These are phyloP conservation scores for human (Homo sapiens) DNA, from an alignment of 2,113 vertebrate species.

Conservation along the genomic window GRCh38 chr5:42599001-42599500, in stretches of 20 bases:
- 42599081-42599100: background rate
- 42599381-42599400: no score
- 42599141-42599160: background rate
- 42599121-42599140: background rate
- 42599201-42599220: background rate
- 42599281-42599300: background rate
- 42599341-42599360: background rate
- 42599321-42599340: background rate
- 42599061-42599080: background rate
- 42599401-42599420: no score
- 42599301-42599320: background rate
- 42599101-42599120: background rate
- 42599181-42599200: background rate
- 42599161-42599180: background rate
- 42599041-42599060: background rate
- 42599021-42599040: background rate
- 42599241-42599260: background rate
- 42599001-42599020: constrained; percentile 34
- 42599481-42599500: no score
- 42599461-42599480: no score
- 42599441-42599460: no score
- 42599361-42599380: no score
- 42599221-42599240: background rate
- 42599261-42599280: background rate
- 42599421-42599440: no score